Conservation (phyloP, 2,888 invertebrate genomes). For the Cactoblastis cactorum region DNA sequence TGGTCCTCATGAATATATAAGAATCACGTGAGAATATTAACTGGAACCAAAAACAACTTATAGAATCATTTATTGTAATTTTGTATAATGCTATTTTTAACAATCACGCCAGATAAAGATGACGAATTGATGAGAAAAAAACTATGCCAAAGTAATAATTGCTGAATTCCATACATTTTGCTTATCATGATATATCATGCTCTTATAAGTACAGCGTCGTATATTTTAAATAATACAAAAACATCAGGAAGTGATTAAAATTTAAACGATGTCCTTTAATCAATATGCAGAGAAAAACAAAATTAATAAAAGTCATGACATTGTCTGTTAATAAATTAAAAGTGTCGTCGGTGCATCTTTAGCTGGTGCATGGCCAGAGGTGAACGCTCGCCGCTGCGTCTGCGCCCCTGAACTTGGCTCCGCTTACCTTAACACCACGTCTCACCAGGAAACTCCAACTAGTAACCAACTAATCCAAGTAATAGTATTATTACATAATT, state of each 20-base stretch:
- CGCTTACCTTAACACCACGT: conserved; percentile 41
- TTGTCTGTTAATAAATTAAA: background rate
- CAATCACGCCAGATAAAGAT: too few relatives aligned
- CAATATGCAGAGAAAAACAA: background rate
- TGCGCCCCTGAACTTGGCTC: conserved; percentile 59
- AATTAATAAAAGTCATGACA: background rate
- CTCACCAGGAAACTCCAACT: conserved; percentile 14
- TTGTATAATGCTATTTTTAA: too few relatives aligned
- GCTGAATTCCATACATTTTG: too few relatives aligned
- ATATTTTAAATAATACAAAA: background rate
- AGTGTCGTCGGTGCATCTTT: conserved; percentile 15
- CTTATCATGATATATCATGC: too few relatives aligned
- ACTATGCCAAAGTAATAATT: too few relatives aligned
- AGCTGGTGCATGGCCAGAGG: conserved; percentile 50
- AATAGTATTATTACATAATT: background rate
- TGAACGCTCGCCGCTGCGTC: conserved; percentile 46
- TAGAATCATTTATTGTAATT: too few relatives aligned
- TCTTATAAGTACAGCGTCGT: too few relatives aligned
- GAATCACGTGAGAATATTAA: too few relatives aligned
- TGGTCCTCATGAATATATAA: too few relatives aligned
- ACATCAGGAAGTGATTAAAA: background rate
- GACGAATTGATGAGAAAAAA: too few relatives aligned
- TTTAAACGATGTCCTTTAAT: background rate
- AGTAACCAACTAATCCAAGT: background rate
- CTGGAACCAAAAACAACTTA: too few relatives aligned